These are phyloP conservation scores for Rhamnusium bicolor DNA, from an alignment of 2,888 invertebrate genomes.

Conservation along the genomic window DNA sequence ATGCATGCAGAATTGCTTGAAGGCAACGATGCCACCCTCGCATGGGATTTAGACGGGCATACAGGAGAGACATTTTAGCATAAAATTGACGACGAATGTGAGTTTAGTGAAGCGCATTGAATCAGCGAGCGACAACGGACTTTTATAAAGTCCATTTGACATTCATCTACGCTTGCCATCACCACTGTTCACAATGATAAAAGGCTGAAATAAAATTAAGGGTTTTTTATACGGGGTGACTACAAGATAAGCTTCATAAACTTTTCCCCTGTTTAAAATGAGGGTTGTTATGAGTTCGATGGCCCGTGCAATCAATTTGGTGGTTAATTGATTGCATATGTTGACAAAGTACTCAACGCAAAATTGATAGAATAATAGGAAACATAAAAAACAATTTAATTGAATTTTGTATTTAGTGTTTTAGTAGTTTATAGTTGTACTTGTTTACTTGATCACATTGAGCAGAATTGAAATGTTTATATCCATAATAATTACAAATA, in stretches of 20 bases:
- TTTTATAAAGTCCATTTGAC: conserved; percentile 55
- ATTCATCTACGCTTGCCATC: conserved; percentile 35
- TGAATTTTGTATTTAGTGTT: too few relatives aligned
- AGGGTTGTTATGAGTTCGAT: not conserved
- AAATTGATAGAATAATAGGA: too few relatives aligned
- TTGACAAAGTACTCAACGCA: too few relatives aligned
- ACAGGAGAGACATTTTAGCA: conserved; percentile 51
- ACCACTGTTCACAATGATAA: conserved; percentile 10
- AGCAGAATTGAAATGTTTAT: too few relatives aligned
- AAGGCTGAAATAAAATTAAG: conserved; percentile 28
- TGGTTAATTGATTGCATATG: not conserved
- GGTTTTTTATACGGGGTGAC: conserved; percentile 11
- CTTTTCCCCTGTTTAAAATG: not conserved
- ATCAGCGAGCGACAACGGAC: conserved; percentile 52
- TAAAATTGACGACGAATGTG: conserved; percentile 55
- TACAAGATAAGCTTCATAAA: not conserved
- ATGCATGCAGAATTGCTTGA: not conserved
- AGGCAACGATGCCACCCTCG: conserved; percentile 2
- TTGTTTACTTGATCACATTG: too few relatives aligned
- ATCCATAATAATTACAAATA: too few relatives aligned
- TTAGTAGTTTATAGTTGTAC: too few relatives aligned
- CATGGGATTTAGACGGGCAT: conserved; percentile 21
- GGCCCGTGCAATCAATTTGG: not conserved
- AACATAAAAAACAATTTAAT: not conserved
- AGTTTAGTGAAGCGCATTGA: conserved; percentile 50